These are phyloP conservation scores for Petrocephalus microphthalmus DNA, from an alignment of 2,113 vertebrate genomes.

Conservation along the genomic window DNA sequence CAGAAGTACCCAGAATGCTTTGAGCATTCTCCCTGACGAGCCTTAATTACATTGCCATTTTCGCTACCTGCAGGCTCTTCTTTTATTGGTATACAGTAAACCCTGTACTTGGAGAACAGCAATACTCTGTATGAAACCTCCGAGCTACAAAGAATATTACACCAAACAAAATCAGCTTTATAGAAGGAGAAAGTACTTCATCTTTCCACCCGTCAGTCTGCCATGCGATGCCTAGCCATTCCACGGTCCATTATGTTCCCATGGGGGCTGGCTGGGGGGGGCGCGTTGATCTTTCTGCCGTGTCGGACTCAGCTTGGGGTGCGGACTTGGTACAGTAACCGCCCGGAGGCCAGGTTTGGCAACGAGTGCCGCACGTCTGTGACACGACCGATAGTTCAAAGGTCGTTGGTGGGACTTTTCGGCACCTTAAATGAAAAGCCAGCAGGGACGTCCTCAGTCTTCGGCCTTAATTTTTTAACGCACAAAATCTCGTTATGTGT, in stretches of 20 bases:
- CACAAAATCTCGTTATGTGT: neutral
- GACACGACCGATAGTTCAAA: neutral
- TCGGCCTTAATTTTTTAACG: neutral
- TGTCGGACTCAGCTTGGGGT: neutral
- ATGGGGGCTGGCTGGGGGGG: neutral
- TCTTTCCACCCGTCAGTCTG: neutral
- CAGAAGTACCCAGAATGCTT: neutral
- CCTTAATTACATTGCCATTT: neutral
- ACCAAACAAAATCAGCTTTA: constrained; percentile 14
- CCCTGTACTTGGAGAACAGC: neutral
- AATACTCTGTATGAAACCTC: neutral
- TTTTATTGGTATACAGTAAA: constrained; percentile 14
- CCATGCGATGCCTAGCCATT: neutral
- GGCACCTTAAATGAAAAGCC: neutral
- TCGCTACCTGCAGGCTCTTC: neutral
- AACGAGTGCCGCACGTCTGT: neutral
- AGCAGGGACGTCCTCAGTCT: neutral
- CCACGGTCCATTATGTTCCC: neutral
- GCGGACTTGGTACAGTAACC: neutral
- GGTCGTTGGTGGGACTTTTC: neutral
- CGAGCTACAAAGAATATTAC: constrained; percentile 15
- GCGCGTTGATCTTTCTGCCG: neutral
- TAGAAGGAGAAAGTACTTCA: neutral
- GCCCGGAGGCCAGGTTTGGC: neutral
- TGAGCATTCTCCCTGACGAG: neutral